Evolutionary conservation across 1,140 invertebrate genomes (phyloP).

Genomic region (Sarcophaga peregrina): DNA sequence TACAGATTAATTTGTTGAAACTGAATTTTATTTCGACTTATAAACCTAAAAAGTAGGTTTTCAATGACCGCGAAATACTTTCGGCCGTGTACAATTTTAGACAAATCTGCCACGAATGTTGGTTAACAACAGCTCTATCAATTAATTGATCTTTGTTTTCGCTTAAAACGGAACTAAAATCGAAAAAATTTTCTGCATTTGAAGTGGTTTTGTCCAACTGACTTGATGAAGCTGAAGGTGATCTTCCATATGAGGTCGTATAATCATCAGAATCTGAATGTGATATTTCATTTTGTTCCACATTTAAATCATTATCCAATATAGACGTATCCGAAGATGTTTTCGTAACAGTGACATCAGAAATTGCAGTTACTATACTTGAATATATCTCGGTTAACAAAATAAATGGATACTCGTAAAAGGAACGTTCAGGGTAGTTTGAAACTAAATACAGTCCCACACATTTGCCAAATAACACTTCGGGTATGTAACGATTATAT

Average conservation of each 20-base stretch:
- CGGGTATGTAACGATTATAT: slow-evolving; percentile 42
- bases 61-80: slow-evolving; percentile 40
- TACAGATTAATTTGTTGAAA: no score
- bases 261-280: slow-evolving; percentile 31
- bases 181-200: not conserved
- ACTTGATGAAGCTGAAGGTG: not conserved
- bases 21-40: not conserved
- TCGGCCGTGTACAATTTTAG: slow-evolving; percentile 43
- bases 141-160: not conserved
- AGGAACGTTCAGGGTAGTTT: slow-evolving; percentile 35
- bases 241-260: not conserved
- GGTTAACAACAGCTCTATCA: not conserved
- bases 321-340: not conserved
- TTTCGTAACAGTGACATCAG: not conserved
- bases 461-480: slow-evolving; percentile 42
- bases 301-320: slow-evolving; percentile 1
- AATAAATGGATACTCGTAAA: slow-evolving; percentile 43
- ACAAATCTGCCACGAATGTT: slow-evolving; percentile 42
- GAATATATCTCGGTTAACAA: slow-evolving; percentile 33
- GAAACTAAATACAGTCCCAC: slow-evolving; percentile 37
- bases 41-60: slow-evolving; percentile 32
- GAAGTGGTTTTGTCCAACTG: not conserved
- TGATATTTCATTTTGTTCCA: slow-evolving; percentile 45
- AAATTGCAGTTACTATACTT: not conserved
- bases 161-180: not conserved